A percentile compares a stretch with the other conserved stretches of the same genome.
phyloP scores from a whole-genome alignment of 1,140 invertebrate species.

The Macrosteles quadrilineatus region DNA sequence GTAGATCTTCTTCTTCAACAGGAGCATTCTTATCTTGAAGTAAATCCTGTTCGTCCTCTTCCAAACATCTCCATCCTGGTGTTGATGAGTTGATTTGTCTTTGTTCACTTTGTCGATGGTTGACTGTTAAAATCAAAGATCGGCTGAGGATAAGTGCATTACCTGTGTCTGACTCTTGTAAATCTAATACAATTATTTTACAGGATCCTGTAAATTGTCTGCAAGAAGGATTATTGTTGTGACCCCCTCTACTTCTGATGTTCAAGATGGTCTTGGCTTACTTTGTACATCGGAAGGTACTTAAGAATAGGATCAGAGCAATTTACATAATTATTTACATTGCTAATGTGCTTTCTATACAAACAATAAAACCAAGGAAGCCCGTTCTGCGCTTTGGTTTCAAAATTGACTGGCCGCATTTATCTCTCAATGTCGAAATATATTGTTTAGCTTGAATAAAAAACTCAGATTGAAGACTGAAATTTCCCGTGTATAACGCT shows the following conservation, averaged over 20 bases:
- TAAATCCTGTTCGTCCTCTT: no score
- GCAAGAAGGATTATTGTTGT: conserved; percentile 36
- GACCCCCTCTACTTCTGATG: conserved; percentile 21
- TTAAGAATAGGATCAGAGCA: conserved; percentile 13
- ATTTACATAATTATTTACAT: conserved; percentile 23
- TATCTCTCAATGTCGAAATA: neutral
- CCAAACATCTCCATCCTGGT: no score
- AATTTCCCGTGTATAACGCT: neutral
- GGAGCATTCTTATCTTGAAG: no score
- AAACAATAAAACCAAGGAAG: no score
- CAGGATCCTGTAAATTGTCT: conserved; percentile 9
- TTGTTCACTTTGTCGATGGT: neutral
- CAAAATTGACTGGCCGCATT: conserved; percentile 2
- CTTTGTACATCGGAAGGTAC: neutral
- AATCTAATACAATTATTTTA: no score
- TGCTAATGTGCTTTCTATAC: no score
- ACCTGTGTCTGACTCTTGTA: neutral
- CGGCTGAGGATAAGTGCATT: neutral
- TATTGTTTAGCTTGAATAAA: neutral
- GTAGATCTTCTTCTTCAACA: no score
- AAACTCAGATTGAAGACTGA: neutral
- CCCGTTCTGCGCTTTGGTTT: conserved; percentile 3
- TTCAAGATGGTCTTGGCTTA: neutral
- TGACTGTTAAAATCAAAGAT: neutral
- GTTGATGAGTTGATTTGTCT: neutral